Evolutionary conservation across 2,888 invertebrate species (phyloP).

Genomic region (Muschampia plurimacula): DNA sequence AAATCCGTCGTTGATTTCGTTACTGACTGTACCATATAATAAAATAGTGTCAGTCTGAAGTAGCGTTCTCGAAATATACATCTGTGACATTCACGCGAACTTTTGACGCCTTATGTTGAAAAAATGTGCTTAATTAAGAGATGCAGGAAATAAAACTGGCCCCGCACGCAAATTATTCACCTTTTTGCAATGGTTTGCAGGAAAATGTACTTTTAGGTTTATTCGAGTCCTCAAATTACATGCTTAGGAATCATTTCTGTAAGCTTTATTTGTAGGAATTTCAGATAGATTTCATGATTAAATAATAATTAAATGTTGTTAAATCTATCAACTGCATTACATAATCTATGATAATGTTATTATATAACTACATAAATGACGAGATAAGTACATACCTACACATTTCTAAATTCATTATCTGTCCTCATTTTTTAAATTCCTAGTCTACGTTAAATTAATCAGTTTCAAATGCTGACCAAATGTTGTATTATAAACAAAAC

Average conservation of each 20-base stretch:
- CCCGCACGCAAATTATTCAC: conserved; percentile 21
- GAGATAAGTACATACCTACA: too few relatives aligned
- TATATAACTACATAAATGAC: too few relatives aligned
- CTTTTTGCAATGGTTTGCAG: conserved; percentile 35
- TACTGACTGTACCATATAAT: conserved; percentile 40
- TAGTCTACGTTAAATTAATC: too few relatives aligned
- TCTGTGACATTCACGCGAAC: conserved; percentile 50
- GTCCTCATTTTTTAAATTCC: too few relatives aligned
- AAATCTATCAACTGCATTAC: too few relatives aligned
- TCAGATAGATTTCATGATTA: background rate
- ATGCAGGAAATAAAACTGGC: conserved; percentile 31
- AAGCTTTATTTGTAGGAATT: background rate
- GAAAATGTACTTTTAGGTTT: background rate
- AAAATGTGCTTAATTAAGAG: conserved; percentile 41
- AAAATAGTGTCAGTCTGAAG: conserved; percentile 36
- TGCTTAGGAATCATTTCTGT: background rate
- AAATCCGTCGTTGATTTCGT: conserved; percentile 44
- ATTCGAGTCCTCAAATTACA: background rate
- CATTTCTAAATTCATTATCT: too few relatives aligned
- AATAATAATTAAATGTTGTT: background rate
- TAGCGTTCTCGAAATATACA: conserved; percentile 43
- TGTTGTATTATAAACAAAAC: too few relatives aligned
- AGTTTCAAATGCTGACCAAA: too few relatives aligned
- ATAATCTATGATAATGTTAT: too few relatives aligned
- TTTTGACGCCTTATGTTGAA: conserved; percentile 44